These are phyloP conservation scores for Danionella dracula DNA, from an alignment of 2,797 vertebrate genomes.

Conservation along the genomic window DNA sequence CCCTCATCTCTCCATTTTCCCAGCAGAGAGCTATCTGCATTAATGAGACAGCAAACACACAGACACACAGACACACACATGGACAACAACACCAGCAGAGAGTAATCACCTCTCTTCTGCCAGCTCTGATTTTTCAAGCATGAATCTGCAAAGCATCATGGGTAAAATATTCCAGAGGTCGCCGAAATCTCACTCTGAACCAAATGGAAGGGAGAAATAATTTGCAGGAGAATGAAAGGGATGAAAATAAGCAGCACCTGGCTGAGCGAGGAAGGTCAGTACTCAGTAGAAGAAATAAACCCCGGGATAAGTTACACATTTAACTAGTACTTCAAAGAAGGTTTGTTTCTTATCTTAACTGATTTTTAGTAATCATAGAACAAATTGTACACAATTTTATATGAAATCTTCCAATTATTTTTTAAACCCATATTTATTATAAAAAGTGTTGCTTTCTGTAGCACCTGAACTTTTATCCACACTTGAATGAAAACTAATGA, in stretches of 20 bases:
- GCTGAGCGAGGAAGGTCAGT: no score
- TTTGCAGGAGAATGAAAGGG: constrained; percentile 1
- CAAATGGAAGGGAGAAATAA: background rate
- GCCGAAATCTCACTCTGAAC: background rate
- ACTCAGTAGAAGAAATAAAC: no score
- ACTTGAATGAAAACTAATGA: no score
- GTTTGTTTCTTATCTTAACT: no score
- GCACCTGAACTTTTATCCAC: no score
- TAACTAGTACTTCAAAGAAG: no score
- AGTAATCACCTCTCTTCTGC: constrained; percentile 5
- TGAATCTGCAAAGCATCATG: constrained; percentile 20
- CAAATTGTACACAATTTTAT: no score
- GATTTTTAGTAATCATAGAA: no score
- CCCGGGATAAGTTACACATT: no score
- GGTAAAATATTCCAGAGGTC: constrained; percentile 26
- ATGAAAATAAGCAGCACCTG: background rate
- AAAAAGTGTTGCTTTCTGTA: no score
- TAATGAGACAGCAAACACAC: constrained; percentile 30
- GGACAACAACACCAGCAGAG: constrained; percentile 25
- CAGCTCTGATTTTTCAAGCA: constrained; percentile 29
- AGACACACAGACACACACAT: constrained; percentile 4
- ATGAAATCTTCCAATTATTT: no score
- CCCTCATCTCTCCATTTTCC: constrained; percentile 16
- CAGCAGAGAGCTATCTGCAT: constrained; percentile 40
- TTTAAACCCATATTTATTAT: no score